Percentiles rank a stretch among this genome's conserved stretches.
phyloP scores from a whole-genome alignment of 2,797 vertebrate species.

The Gobio occitaniae region DNA sequence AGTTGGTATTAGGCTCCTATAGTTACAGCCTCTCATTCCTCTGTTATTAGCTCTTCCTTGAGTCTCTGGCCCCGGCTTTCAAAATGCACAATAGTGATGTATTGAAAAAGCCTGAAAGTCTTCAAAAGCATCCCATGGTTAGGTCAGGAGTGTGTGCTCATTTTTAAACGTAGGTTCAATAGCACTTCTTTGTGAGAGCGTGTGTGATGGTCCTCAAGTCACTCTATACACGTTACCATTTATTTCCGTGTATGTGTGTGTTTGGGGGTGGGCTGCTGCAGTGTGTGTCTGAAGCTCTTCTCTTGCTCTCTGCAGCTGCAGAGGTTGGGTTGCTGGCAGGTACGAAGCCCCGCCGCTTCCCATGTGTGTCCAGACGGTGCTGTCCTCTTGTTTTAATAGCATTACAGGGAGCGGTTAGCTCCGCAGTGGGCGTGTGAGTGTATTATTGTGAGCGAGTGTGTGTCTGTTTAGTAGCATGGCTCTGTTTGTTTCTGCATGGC shows the following conservation, averaged over 20 bases:
- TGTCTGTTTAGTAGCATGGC: constrained; percentile 56
- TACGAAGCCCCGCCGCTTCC: constrained; percentile 56
- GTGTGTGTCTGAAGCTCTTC: constrained; percentile 63
- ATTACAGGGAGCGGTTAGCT: constrained; percentile 33
- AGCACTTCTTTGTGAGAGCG: not conserved
- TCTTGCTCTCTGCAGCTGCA: constrained; percentile 64
- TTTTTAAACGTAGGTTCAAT: not conserved
- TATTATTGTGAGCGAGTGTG: constrained; percentile 19
- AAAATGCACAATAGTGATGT: not conserved
- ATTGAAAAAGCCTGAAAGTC: constrained; percentile 32
- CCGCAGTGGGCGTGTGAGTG: constrained; percentile 30
- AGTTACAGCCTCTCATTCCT: constrained; percentile 37
- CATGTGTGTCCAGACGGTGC: constrained; percentile 47
- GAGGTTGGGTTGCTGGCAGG: constrained; percentile 68
- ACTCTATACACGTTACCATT: constrained; percentile 33
- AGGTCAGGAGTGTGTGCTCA: not conserved
- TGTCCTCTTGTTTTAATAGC: constrained; percentile 49
- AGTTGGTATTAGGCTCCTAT: constrained; percentile 17
- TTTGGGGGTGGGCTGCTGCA: constrained; percentile 34
- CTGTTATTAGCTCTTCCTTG: constrained; percentile 23
- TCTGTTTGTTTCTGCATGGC: constrained; percentile 52
- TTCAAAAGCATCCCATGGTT: constrained; percentile 25
- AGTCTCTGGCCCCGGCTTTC: constrained; percentile 1
- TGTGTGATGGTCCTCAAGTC: constrained; percentile 37
- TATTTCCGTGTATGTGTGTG: constrained; percentile 20